Base-by-base conservation (phyloP, 2,888 invertebrate species). In the Campaea margaritaria region DNA sequence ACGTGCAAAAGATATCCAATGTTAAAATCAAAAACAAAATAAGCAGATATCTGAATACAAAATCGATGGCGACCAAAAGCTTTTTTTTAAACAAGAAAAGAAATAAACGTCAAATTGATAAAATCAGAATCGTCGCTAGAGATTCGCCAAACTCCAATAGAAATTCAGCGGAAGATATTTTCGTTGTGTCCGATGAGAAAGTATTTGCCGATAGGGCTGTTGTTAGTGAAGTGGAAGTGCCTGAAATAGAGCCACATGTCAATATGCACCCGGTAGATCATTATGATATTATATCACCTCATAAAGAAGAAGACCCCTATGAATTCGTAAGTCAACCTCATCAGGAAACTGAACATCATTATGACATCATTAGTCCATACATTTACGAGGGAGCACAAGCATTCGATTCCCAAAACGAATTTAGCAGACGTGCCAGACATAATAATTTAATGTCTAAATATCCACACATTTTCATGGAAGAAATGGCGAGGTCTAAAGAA, bases 401-500 rank as follows among this genome's bases (percentile, higher is more conserved):
- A 0, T 64, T 45, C 9, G 53, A 65, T 4, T n/a, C 12, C 12
- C 34, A 46, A 2, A 52, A 41, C 9, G 39, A 58, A 11, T 85
- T 83, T 14, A 68, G 71, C 8, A 69, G 68, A 13, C 75, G 67
- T 65, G 75, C 76, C 0, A 75, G 81, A 51, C 81, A 82, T 28
- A 85, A 82, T 58, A 65, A 74, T 4, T 68, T 89, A 4, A 87
- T 87, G 85, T 81, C 86, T 0, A 87, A 83, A 73, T 91, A 91
- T 51, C 91, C 91, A 0, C 91, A 91, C 52, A 73, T 91, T 34
- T 84, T 91, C 42, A 70, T 85, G 72, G 87, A 87, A 54, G 83
- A 85, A 56, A 65, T 77, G 13, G 62, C 73, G 0, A 76, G 63
- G 58, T 79, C 85, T 0, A 79, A 76, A 51, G 85, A 85, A 60